phyloP scores from a whole-genome alignment of 2,113 vertebrate genomes.

The Lagenorhynchus albirostris region DNA sequence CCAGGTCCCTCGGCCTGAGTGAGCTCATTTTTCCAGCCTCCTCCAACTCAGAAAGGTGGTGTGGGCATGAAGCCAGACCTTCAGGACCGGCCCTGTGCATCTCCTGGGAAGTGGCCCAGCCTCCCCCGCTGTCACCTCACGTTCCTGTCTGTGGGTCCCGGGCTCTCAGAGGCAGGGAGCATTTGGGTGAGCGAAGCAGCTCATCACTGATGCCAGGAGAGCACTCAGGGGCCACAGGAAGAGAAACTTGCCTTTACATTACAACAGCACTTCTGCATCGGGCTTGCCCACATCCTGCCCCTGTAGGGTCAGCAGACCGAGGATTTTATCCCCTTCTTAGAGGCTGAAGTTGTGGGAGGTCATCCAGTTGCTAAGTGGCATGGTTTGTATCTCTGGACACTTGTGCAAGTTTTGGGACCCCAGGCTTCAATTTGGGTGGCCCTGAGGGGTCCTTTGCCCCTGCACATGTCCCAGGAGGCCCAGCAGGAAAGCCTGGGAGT shows the following conservation, averaged over 20 bases:
- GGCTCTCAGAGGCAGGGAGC: neutral
- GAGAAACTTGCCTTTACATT: neutral
- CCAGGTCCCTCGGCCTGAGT: neutral
- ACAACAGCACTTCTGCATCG: neutral
- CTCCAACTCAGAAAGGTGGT: neutral
- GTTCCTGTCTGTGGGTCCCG: neutral
- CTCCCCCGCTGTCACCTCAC: neutral
- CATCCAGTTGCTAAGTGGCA: neutral
- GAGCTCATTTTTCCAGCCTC: neutral
- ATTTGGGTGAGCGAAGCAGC: neutral
- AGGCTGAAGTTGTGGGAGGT: neutral
- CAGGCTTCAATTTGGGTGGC: no score
- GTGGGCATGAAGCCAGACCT: neutral
- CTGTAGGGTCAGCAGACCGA: neutral
- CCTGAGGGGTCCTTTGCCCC: neutral
- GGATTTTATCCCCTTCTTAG: neutral
- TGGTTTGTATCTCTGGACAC: neutral
- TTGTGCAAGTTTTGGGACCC: neutral
- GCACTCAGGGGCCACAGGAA: neutral
- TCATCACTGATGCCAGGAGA: neutral
- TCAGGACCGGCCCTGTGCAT: neutral
- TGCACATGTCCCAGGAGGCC: neutral
- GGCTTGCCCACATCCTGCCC: neutral
- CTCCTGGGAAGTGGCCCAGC: neutral
- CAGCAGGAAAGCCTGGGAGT: neutral